These are phyloP conservation scores for Zootoca vivipara DNA, from an alignment of 2,113 vertebrate genomes.

Conservation along the genomic window DNA sequence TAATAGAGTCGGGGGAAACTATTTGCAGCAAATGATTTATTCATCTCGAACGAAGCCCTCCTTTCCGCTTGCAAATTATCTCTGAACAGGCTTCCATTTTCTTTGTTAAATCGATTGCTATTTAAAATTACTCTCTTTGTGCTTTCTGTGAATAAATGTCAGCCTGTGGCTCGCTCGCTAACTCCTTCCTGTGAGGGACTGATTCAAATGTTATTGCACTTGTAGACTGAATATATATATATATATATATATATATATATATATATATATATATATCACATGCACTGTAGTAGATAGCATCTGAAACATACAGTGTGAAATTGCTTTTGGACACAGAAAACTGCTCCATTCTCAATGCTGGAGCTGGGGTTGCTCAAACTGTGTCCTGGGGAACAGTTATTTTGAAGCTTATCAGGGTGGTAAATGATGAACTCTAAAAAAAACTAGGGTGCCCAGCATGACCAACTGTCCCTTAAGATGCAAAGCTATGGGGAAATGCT, in stretches of 20 bases:
- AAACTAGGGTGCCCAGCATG: neutral
- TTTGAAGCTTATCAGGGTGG: neutral
- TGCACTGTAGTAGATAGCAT: neutral
- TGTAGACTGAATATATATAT: neutral
- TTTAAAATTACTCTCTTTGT: conserved; percentile 48
- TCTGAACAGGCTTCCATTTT: conserved; percentile 53
- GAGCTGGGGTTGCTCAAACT: neutral
- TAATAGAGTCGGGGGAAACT: conserved; percentile 63
- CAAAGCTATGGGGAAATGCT: neutral
- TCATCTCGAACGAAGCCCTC: conserved; percentile 57
- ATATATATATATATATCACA: too few relatives aligned
- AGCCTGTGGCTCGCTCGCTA: conserved; percentile 26
- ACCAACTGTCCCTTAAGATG: neutral
- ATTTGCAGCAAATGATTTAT: conserved; percentile 68
- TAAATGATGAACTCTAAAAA: neutral
- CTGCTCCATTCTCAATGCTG: neutral
- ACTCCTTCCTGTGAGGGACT: conserved; percentile 23
- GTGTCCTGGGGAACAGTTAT: neutral
- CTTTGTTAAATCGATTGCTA: conserved; percentile 57
- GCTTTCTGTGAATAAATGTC: conserved; percentile 41
- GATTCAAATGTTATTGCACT: conserved; percentile 34
- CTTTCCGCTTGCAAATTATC: conserved; percentile 63
- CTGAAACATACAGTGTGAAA: neutral
- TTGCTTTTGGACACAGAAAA: neutral
- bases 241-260: too few relatives aligned